These are phyloP conservation scores for Thripadectes ignobilis DNA, from an alignment of 2,797 vertebrate genomes.

Conservation along the genomic window DNA sequence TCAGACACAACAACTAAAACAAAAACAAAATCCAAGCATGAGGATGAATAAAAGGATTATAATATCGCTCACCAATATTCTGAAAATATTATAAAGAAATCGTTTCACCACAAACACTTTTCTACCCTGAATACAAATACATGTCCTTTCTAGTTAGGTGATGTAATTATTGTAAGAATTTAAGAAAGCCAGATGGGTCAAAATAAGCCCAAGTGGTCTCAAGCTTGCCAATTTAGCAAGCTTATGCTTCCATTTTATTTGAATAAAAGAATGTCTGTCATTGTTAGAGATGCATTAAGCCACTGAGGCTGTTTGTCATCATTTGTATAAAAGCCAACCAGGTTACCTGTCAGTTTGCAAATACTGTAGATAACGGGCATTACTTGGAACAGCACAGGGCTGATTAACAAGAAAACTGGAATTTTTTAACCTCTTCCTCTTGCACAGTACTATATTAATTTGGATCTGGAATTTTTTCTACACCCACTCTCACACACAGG, in stretches of 20 bases:
- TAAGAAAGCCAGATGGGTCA: slow-evolving; percentile 3
- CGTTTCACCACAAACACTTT: background rate
- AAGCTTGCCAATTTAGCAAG: background rate
- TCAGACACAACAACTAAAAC: background rate
- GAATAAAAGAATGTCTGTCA: background rate
- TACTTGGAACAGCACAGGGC: background rate
- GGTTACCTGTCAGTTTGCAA: background rate
- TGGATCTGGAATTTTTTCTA: background rate
- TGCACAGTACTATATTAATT: background rate
- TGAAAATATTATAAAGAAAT: background rate
- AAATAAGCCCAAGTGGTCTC: background rate
- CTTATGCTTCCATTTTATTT: background rate
- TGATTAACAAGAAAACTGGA: background rate
- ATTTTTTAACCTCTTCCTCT: background rate
- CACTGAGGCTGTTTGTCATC: background rate
- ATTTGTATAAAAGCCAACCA: background rate
- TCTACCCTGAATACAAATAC: background rate
- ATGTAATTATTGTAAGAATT: background rate
- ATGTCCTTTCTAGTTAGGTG: background rate
- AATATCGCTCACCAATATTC: background rate
- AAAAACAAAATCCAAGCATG: no score
- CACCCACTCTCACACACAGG: background rate
- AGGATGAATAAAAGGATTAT: background rate
- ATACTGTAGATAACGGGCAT: background rate
- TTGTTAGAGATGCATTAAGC: background rate